Evolutionary conservation across 2,113 vertebrate genomes (phyloP), one percentile per base, ranked within the genome.

Genomic region (Octodon degus): DNA sequence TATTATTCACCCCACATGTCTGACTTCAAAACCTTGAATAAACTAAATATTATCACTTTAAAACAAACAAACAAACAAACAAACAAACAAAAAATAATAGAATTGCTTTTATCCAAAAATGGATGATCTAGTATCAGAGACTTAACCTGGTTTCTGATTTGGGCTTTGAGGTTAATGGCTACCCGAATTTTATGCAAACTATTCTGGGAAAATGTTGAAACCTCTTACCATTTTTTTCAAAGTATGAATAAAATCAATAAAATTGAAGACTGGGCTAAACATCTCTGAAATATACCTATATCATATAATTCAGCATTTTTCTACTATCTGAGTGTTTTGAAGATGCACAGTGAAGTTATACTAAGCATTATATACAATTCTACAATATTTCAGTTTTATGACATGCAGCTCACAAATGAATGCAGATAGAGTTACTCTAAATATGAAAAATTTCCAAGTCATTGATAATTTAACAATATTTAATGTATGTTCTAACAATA

Each of bases 381-480:
- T 81, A 12, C n/a, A 83, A 5, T 40, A 83, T 86, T 86, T 90
- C 90, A 82, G 89, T 10, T 25, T 86, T 85, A 9, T 58, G 19
- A n/a, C 85, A 27, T 67, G 58, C 85, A 95, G 2, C 27, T 84
- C 25, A 70, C 40, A 88, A 93, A 62, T 70, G 79, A 90, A 94
- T 90, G 55, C 25, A 89, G 20, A 65, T 47, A n/a, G 32, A 90
- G 86, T 70, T 13, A 87, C 0, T 67, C 27, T 74, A 77, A 91
- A 62, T 92, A 20, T 67, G 63, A 88, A 11, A 96, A 94, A 40
- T 80, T 87, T 3, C 2, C 16, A 88, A 94, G 68, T 92, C 50
- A 86, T n/a, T 87, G 62, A 53, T 95, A 34, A 86, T 86, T 76
- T 97, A 74, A 95, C 37, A 67, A 34, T 43, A 81, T 2, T 47